Base-by-base conservation (phyloP, 2,797 vertebrate genomes). In the Benthosema pterotum region DNA sequence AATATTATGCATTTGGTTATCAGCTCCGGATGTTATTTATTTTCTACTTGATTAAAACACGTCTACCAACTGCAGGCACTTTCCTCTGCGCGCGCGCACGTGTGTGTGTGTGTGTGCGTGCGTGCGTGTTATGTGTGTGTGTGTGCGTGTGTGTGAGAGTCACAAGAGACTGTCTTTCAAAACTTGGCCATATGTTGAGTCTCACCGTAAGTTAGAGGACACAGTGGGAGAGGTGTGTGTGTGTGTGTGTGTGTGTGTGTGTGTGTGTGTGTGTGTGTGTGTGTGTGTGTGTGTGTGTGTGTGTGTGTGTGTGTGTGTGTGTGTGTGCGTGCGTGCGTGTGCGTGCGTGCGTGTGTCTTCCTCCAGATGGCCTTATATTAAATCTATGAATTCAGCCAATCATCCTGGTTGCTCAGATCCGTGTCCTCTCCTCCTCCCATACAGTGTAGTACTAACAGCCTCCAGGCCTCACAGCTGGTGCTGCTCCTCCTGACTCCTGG, bases 301-400 rank as follows among this genome's bases (percentile, higher is more conserved):
- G 28, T 5, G 28, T 28, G 28, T 28, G 28, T 28, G 28, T 28
- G 28, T 5, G 28, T 28, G 28, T 5, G 28, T 5, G 3, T 28
- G 28, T 28, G 28, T 5, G 28, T 4, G 25, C 5, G 28, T 28
- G 8, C 11, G 32, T 11, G 32, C 11, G 8, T 38, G 32, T 11
- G 32, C 1, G 32, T 7, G 7, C 11, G 32, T 8, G 3, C 8
- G 32, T 28, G 5, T 13, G 11, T 9, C 28, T 16, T n/a, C n/a
- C 38, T 49, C 56, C 76, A 82, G 68, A 78, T 79, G 79, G 63
- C 65, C 32, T 38, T 38, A 74, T 63, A 72, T 68, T 70, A 72
- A 67, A 76, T 52, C 59, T 45, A 64, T 71, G 65, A 69, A 58
- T 59, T 59, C 65, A 67, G 54, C 63, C 48, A 53, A 60, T 64